Conservation (phyloP, 1,140 invertebrate genomes). For the Drosophila persimilis region DNA sequence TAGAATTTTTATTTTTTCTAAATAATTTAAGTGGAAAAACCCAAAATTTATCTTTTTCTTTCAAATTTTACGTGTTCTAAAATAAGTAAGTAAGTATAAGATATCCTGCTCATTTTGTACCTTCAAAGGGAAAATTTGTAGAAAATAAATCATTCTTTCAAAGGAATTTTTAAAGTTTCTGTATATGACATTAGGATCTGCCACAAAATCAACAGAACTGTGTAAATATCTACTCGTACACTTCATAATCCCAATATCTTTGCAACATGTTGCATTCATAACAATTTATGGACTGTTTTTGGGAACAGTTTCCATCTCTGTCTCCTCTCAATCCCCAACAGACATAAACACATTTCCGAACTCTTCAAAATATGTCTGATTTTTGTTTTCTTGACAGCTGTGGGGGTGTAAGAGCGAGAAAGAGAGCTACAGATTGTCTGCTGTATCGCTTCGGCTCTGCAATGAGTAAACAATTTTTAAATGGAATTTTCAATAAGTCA, state of each 20-base stretch:
- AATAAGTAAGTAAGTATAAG: too few relatives aligned
- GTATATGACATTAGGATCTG: too few relatives aligned
- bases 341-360: constrained; percentile 73
- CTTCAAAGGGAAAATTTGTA: too few relatives aligned
- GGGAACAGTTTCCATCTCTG: too few relatives aligned
- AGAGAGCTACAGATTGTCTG: constrained; percentile 35
- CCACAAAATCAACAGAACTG: too few relatives aligned
- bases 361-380: constrained; percentile 55
- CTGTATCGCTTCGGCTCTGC: constrained; percentile 50
- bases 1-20: too few relatives aligned
- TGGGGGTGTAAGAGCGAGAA: constrained; percentile 20
- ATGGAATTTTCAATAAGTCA: constrained; percentile 83
- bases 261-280: constrained; percentile 35
- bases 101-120: too few relatives aligned
- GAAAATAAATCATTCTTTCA: too few relatives aligned
- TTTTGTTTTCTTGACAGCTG: constrained; percentile 64
- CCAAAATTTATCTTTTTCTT: too few relatives aligned
- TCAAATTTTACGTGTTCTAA: too few relatives aligned
- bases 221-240: not conserved
- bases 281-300: constrained; percentile 16
- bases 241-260: constrained; percentile 1
- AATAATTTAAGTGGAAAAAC: too few relatives aligned
- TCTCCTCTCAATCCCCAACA: constrained; percentile 22
- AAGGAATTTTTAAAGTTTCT: too few relatives aligned
- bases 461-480: constrained; percentile 82